Evolutionary conservation across 1,140 invertebrate genomes (phyloP), one percentile per base, ranked within the genome.

Genomic region (Habropoda laboriosa): DNA sequence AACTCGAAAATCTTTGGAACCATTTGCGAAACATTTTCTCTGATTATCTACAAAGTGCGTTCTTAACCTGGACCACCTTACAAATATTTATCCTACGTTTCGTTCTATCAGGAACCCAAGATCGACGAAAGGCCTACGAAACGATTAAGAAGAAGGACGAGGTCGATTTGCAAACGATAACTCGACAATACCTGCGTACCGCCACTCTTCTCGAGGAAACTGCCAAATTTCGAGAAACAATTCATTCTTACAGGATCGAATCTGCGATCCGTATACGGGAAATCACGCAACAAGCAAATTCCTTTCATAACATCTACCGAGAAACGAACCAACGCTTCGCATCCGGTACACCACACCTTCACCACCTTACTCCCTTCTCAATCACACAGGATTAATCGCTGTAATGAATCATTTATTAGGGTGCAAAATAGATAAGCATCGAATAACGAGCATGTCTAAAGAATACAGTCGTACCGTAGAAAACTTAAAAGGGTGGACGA

Each of bases 11-110:
- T 2, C 57, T 81, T 21, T 83, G 80, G 70, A 61, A 88, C 18
- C 58, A 86, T 32, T 57, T 90, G 27, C 79, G 74, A 63, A 79
- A 27, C 8, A 30, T 90, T 27, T 45, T 92, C 3, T 72, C 72
- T 1, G 74, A 88, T 68, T 91, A 92, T 79, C 75, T 85, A 27
- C 84, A 86, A 21, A 87, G 91, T 92, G 80, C 73, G 64, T 58
- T 38, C 35, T 40, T 27, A 42, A 49, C 30, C 35, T 16, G 16
- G 16, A 67, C 7, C 40, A 21, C 3, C 61, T 27, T 75, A 64
- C 16, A 7, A 27, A 12, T 57, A 10, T 13, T 32, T 35, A n/a
- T n/a, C n/a, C 35, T 35, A 58, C 32, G 2, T 18, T 45, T 40
- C 16, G 6, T 30, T n/a, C 0, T 2, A 67, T 32, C 40, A 89